Conservation (phyloP, 2,113 vertebrate genomes). For the Elaphurus davidianus region DNA sequence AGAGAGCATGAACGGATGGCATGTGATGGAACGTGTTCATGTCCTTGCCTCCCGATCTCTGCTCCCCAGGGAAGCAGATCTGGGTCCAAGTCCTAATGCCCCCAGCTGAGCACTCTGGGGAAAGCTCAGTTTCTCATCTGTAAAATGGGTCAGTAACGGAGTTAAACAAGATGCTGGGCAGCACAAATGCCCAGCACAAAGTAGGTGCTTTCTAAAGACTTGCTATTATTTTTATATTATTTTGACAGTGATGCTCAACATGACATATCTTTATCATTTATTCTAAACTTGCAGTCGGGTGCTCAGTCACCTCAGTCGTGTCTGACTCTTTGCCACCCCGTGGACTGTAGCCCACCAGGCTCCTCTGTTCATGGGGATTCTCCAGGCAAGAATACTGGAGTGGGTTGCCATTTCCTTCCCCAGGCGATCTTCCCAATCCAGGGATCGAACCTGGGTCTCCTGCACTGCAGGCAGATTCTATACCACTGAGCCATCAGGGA, state of each 20-base stretch:
- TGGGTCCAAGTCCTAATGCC: rapidly evolving
- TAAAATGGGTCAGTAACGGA: background rate
- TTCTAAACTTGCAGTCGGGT: background rate
- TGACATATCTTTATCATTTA: background rate
- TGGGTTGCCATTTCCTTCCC: background rate
- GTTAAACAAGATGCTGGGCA: rapidly evolving
- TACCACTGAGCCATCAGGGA: background rate
- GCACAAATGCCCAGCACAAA: rapidly evolving
- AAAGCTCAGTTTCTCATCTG: background rate
- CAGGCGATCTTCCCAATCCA: background rate
- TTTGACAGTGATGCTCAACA: background rate
- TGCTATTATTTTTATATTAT: background rate
- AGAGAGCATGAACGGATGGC: rapidly evolving
- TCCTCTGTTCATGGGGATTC: background rate
- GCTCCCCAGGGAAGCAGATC: background rate
- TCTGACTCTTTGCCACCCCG: background rate
- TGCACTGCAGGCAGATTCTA: background rate
- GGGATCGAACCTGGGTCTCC: background rate
- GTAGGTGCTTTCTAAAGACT: rapidly evolving
- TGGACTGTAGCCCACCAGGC: background rate
- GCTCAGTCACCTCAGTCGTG: background rate
- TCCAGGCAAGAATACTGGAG: background rate
- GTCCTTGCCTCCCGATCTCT: rapidly evolving
- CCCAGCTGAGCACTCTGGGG: background rate
- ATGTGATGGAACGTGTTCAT: rapidly evolving